phyloP scores from a whole-genome alignment of 2,797 vertebrate genomes.

The Hippopotamyrus pictus region DNA sequence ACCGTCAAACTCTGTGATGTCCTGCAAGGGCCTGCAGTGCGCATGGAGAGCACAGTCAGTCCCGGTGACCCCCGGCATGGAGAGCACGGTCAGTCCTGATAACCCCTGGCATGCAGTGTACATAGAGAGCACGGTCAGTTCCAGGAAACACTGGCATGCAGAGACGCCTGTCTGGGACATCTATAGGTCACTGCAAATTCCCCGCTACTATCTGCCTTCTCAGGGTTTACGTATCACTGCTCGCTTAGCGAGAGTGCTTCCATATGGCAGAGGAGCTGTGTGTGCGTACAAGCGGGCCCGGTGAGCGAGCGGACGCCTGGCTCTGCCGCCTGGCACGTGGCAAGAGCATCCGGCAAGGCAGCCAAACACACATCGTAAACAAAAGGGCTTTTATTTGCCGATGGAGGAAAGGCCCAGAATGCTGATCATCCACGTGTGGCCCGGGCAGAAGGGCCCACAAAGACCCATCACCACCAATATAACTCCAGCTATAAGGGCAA shows the following conservation, averaged over 20 bases:
- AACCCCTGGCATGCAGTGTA: too few species aligned
- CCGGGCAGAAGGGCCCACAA: background rate
- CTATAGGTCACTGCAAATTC: background rate
- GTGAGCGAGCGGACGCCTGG: background rate
- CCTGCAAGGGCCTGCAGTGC: constrained; percentile 76
- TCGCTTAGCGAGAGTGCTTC: background rate
- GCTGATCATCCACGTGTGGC: background rate
- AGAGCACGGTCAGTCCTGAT: background rate
- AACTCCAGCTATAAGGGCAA: background rate
- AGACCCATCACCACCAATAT: background rate
- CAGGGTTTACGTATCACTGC: background rate
- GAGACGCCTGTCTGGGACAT: background rate
- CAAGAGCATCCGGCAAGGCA: background rate
- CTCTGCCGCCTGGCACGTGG: background rate
- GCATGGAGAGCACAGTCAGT: background rate
- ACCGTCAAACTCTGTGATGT: constrained; percentile 89
- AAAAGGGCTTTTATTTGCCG: background rate
- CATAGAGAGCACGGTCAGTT: too few species aligned
- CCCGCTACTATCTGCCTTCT: background rate
- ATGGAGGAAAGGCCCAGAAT: background rate
- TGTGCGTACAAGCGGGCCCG: background rate
- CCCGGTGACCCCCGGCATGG: background rate
- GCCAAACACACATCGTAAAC: background rate
- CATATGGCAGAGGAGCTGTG: background rate
- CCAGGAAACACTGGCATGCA: background rate